Conservation (phyloP, 1,140 invertebrate species). For the Penaeus indicus region DNA sequence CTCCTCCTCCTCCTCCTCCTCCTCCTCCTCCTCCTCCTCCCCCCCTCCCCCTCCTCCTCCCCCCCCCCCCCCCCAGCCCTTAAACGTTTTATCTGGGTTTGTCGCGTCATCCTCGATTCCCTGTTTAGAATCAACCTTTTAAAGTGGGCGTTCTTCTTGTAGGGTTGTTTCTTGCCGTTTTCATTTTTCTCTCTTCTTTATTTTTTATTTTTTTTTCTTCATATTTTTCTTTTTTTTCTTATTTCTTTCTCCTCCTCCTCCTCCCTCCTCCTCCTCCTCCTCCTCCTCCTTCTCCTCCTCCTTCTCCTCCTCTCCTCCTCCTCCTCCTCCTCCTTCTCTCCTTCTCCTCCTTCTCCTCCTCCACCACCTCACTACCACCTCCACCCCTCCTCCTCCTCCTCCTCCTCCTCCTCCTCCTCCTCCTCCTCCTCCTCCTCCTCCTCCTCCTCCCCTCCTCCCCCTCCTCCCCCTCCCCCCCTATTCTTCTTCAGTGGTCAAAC, state of each 20-base stretch:
- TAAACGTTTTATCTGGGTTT: too few relatives aligned
- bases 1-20: neutral
- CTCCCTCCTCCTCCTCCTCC: neutral
- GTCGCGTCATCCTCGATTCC: too few relatives aligned
- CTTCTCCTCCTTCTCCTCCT: neutral
- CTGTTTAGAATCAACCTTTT: too few relatives aligned
- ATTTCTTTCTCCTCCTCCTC: too few relatives aligned
- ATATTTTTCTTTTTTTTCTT: too few relatives aligned
- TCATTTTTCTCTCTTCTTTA: too few relatives aligned
- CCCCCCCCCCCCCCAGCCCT: too few relatives aligned
- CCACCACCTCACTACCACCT: neutral
- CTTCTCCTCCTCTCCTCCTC: neutral
- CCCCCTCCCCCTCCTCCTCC: neutral
- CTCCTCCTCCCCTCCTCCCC: neutral
- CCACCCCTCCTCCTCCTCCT: neutral
- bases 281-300: neutral
- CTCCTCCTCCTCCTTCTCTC: neutral
- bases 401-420: neutral
- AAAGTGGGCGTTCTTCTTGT: too few relatives aligned
- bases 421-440: neutral
- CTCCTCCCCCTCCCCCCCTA: neutral
- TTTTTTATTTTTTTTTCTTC: too few relatives aligned
- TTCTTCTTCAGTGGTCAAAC: too few relatives aligned
- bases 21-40: neutral
- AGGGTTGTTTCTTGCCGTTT: too few relatives aligned